Conservation (phyloP, 2,888 invertebrate genomes). For the Plebejus melissa region DNA sequence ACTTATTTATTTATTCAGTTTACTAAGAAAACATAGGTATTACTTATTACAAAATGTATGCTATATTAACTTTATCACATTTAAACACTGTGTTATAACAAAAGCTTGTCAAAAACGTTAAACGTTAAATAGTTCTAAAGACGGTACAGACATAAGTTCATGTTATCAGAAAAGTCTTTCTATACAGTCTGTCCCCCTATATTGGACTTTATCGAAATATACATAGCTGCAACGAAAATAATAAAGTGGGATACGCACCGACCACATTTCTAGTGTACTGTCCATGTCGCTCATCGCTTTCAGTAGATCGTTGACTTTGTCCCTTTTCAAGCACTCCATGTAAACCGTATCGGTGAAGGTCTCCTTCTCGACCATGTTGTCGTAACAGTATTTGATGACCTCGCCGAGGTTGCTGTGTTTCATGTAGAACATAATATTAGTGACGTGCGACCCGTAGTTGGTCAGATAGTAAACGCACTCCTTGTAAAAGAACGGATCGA, state of each 20-base stretch:
- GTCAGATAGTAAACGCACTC: slow-evolving; percentile 91
- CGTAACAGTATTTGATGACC: slow-evolving; percentile 84
- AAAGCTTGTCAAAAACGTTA: too few relatives aligned
- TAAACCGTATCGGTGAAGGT: slow-evolving; percentile 86
- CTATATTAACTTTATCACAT: too few relatives aligned
- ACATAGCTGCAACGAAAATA: background rate
- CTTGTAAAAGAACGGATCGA: slow-evolving; percentile 81
- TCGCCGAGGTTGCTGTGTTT: slow-evolving; percentile 84
- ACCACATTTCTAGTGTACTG: slow-evolving; percentile 83
- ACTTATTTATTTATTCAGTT: too few relatives aligned
- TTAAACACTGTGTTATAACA: too few relatives aligned
- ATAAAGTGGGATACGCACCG: slow-evolving; percentile 60
- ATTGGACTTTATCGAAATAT: too few relatives aligned
- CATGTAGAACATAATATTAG: slow-evolving; percentile 87
- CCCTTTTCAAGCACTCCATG: slow-evolving; percentile 82
- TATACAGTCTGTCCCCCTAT: too few relatives aligned
- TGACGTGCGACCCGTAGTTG: slow-evolving; percentile 87
- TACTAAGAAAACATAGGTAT: too few relatives aligned
- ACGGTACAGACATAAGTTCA: too few relatives aligned
- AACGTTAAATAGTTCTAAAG: too few relatives aligned
- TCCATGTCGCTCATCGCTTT: slow-evolving; percentile 83
- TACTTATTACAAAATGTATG: too few relatives aligned
- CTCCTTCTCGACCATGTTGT: slow-evolving; percentile 83
- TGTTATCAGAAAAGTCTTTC: too few relatives aligned
- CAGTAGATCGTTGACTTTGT: slow-evolving; percentile 80